Evolutionary conservation across 2,113 vertebrate genomes (phyloP).

Genomic region (Pluvialis apricaria): DNA sequence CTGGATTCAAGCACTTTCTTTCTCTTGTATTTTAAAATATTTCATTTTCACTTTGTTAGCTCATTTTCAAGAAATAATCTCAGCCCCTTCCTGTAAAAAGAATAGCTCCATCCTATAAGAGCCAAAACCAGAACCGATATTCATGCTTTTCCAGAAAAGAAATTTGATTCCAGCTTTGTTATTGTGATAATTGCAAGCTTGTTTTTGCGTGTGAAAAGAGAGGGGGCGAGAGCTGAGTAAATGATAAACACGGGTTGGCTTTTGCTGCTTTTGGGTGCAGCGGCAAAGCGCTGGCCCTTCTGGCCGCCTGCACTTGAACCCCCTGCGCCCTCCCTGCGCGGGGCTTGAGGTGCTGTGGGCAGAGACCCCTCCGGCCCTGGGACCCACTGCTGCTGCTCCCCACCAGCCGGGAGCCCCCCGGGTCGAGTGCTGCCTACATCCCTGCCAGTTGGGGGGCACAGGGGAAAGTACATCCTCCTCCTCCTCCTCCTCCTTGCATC

Average conservation of each 20-base stretch:
- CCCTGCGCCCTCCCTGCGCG: fast-evolving
- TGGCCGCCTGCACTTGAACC: not conserved
- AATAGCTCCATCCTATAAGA: not conserved
- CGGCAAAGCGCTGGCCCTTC: not conserved
- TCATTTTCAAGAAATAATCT: slow-evolving; percentile 9
- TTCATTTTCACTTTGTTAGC: slow-evolving; percentile 18
- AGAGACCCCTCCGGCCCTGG: not conserved
- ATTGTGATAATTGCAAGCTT: not conserved
- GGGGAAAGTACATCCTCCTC: not conserved
- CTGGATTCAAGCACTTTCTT: not conserved
- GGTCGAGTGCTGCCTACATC: fast-evolving
- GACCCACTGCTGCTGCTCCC: not conserved
- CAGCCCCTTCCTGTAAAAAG: not conserved
- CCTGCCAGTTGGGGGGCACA: fast-evolving
- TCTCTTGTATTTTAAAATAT: not conserved
- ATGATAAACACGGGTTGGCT: not conserved
- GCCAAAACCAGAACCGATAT: not conserved
- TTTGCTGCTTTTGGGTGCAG: not conserved
- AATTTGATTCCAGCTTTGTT: not conserved
- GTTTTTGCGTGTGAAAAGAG: not conserved
- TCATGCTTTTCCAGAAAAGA: not conserved
- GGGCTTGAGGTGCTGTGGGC: not conserved
- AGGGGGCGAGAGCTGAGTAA: not conserved
- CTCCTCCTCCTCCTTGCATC: not conserved
- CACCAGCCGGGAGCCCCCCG: not conserved